phyloP scores from a whole-genome alignment of 2,797 vertebrate genomes.

The Alosa sapidissima region DNA sequence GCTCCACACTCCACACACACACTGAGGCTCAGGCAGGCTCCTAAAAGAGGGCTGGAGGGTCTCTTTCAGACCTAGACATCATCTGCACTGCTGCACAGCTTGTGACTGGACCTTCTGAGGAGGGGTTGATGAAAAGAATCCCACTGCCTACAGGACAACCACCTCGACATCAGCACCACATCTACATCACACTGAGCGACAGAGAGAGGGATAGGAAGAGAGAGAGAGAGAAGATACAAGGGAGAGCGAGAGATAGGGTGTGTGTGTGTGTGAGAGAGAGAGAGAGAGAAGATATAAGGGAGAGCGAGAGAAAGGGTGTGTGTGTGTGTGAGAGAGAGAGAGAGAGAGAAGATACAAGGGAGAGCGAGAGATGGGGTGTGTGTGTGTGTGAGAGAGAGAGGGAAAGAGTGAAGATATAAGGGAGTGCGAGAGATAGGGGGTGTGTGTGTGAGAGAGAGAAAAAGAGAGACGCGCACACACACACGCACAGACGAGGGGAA shows the following conservation, averaged over 20 bases:
- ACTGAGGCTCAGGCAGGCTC: constrained; percentile 37
- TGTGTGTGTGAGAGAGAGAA: neutral
- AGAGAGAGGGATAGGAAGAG: neutral
- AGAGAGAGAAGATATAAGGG: constrained; percentile 35
- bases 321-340: no score
- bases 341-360: no score
- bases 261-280: neutral
- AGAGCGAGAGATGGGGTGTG: constrained; percentile 13
- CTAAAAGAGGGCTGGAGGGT: constrained; percentile 43
- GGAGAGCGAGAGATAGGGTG: no score
- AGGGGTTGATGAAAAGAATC: neutral
- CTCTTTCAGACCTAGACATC: constrained; percentile 28
- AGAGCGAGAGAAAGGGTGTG: constrained; percentile 1
- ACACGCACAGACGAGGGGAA: constrained; percentile 43
- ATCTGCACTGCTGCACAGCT: constrained; percentile 45
- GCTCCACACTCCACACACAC: neutral
- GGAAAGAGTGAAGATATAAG: neutral
- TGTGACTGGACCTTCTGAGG: constrained; percentile 28
- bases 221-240: neutral
- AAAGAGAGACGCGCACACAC: neutral
- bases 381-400: no score
- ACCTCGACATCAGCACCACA: constrained; percentile 2
- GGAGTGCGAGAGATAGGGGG: no score
- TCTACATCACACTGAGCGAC: neutral
- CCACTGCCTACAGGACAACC: neutral